Conservation (phyloP, 2,113 vertebrate species). For the Saguinus midas region DNA sequence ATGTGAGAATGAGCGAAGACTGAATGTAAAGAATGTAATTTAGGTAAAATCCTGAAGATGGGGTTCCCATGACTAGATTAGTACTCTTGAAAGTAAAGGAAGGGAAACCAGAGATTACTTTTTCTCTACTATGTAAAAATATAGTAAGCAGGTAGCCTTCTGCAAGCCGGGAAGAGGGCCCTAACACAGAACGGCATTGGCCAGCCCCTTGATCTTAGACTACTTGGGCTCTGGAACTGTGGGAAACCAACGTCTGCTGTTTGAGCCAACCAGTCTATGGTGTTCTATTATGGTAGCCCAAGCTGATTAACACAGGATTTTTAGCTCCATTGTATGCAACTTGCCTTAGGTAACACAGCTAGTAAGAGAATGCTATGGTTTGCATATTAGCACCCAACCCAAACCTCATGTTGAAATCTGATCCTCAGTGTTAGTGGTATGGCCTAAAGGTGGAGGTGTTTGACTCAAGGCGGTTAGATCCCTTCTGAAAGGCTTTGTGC, state of each 20-base stretch:
- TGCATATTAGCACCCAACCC: background rate
- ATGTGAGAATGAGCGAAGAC: too few relatives aligned
- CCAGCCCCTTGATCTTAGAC: background rate
- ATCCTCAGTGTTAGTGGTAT: background rate
- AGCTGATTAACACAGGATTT: background rate
- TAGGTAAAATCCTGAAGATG: background rate
- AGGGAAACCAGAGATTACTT: fast-evolving
- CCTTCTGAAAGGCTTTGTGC: background rate
- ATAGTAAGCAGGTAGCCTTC: background rate
- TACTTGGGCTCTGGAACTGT: background rate
- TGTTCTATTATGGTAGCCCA: background rate
- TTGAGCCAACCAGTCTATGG: background rate
- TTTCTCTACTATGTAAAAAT: background rate
- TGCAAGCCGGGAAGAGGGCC: background rate
- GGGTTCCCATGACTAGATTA: background rate
- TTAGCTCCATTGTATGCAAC: background rate
- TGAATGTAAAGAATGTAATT: too few relatives aligned
- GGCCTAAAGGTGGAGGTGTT: background rate
- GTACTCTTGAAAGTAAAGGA: background rate
- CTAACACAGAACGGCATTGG: background rate
- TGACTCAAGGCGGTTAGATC: background rate
- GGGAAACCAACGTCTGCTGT: background rate
- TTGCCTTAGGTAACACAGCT: background rate
- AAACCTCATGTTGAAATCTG: background rate
- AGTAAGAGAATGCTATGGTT: background rate